These are phyloP conservation scores for Mugil cephalus DNA, from an alignment of 2,113 vertebrate genomes.

Conservation along the genomic window DNA sequence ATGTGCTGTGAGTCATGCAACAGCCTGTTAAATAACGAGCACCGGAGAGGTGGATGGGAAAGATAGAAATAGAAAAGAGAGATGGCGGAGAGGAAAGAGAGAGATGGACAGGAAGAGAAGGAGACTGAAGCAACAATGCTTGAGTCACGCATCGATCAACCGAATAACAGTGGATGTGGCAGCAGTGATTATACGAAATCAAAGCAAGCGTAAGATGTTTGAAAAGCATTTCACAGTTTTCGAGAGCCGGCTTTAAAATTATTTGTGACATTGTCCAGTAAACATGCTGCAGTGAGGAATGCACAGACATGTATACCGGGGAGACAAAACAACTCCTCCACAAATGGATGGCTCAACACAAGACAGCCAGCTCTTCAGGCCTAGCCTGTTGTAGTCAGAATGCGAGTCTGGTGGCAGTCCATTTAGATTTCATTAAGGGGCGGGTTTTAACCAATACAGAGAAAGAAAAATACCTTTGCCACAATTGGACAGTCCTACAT, in stretches of 20 bases:
- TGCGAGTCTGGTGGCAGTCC: no score
- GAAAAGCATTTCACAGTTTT: not conserved
- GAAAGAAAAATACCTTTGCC: no score
- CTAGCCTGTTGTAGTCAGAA: no score
- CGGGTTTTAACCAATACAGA: no score
- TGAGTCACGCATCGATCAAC: conserved; percentile 33
- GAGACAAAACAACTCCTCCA: no score
- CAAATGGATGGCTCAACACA: no score
- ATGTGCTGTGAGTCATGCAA: conserved; percentile 61
- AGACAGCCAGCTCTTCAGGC: no score
- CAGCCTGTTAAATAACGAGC: conserved; percentile 53
- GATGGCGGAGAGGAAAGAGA: not conserved
- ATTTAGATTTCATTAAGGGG: no score
- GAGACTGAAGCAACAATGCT: conserved; percentile 5
- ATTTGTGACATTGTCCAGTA: not conserved
- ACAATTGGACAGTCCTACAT: no score
- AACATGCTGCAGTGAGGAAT: not conserved
- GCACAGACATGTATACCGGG: no score
- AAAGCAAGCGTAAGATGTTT: not conserved
- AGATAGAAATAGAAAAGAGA: conserved; percentile 8
- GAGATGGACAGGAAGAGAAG: not conserved
- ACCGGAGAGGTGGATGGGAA: conserved; percentile 1
- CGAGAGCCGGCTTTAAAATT: not conserved
- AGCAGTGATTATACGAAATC: not conserved
- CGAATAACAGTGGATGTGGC: conserved; percentile 2